Conservation (phyloP, 2,888 invertebrate genomes). For the Hydropsyche betteni region DNA sequence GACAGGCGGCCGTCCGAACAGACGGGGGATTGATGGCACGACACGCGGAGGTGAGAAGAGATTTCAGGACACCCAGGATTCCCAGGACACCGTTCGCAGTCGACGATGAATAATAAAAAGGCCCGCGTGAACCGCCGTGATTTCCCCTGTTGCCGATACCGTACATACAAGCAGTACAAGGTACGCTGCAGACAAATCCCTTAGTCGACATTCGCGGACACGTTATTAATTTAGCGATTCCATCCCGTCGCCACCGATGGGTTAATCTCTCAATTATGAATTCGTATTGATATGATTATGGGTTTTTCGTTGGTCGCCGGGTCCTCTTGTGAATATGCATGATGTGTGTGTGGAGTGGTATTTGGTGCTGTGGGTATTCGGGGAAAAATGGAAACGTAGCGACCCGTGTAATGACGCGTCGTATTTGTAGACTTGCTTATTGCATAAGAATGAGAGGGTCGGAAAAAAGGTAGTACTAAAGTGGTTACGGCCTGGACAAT, state of each 20-base stretch:
- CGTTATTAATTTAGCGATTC: too few species aligned
- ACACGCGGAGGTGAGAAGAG: conserved; percentile 20
- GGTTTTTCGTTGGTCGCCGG: too few species aligned
- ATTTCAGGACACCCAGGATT: conserved; percentile 51
- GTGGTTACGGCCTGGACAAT: conserved; percentile 34
- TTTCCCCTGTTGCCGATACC: conserved; percentile 58
- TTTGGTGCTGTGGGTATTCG: conserved; percentile 3
- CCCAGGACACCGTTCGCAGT: conserved; percentile 54
- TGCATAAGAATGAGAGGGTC: conserved; percentile 42
- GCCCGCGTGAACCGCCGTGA: conserved; percentile 55
- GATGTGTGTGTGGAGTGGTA: conserved; percentile 21
- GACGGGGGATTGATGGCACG: conserved; percentile 31
- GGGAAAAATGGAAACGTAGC: conserved; percentile 8
- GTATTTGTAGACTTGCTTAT: conserved; percentile 41
- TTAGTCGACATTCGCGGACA: too few species aligned
- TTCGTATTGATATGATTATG: too few species aligned
- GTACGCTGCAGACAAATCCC: too few species aligned
- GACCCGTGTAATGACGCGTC: conserved; percentile 42
- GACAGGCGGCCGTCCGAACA: conserved; percentile 9
- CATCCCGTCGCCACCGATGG: too few species aligned
- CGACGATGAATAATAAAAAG: conserved; percentile 59
- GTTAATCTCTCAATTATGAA: too few species aligned
- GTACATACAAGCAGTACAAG: too few species aligned
- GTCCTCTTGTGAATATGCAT: too few species aligned
- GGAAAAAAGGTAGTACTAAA: conserved; percentile 34